These are phyloP conservation scores for Pterophyllum scalare DNA, from an alignment of 2,113 vertebrate genomes.

Conservation along the genomic window DNA sequence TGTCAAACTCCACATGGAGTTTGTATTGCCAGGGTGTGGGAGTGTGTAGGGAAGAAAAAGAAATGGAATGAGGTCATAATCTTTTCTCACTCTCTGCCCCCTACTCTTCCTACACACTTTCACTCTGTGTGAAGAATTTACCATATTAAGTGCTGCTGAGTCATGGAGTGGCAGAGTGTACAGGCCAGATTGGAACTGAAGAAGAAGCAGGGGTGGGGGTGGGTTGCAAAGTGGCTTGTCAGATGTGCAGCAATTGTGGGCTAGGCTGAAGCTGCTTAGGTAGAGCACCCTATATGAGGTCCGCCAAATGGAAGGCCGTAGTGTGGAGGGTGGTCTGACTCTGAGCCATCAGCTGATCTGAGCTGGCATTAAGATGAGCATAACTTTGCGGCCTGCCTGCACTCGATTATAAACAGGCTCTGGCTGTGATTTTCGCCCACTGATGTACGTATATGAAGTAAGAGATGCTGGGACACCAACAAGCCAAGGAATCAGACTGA, in stretches of 20 bases:
- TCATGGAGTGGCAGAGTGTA: too few species aligned
- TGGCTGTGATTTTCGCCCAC: neutral
- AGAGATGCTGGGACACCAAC: neutral
- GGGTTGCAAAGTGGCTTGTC: neutral
- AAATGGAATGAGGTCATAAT: neutral
- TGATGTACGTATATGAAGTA: neutral
- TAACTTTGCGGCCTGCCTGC: neutral
- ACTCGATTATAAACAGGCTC: neutral
- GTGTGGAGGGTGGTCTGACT: neutral
- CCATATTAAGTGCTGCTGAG: neutral
- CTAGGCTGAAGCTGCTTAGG: neutral
- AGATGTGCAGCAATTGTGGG: neutral
- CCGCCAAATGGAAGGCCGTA: neutral
- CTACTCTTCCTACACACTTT: neutral
- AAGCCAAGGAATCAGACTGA: slow-evolving; percentile 17
- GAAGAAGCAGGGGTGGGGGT: neutral
- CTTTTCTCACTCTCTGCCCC: neutral
- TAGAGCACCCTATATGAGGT: neutral
- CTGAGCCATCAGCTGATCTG: neutral
- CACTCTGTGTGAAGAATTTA: neutral
- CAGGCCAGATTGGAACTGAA: neutral
- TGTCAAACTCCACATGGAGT: neutral
- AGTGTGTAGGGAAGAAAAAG: neutral
- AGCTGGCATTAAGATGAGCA: too few species aligned
- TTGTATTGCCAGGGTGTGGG: neutral